These are phyloP conservation scores for Cephalotes varians DNA, from an alignment of 2,888 invertebrate genomes.

Conservation along the genomic window DNA sequence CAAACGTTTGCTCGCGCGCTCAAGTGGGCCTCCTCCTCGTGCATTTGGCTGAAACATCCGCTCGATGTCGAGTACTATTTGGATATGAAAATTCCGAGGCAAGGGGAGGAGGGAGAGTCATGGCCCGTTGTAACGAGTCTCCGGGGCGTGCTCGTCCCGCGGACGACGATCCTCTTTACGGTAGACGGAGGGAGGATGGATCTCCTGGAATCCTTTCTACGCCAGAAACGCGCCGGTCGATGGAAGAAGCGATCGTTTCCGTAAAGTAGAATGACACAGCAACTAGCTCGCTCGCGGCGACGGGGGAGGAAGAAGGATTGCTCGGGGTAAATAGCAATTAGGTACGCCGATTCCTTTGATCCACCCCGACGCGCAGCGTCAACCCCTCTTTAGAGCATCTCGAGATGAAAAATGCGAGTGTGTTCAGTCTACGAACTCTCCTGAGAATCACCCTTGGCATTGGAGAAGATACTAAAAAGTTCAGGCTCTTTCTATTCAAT, in stretches of 20 bases:
- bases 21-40: constrained; percentile 15
- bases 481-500: background rate
- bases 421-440: background rate
- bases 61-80: constrained; percentile 47
- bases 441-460: background rate
- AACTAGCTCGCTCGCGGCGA: background rate
- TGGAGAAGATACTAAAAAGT: background rate
- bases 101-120: background rate
- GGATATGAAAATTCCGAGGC: constrained; percentile 41
- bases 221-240: constrained; percentile 15
- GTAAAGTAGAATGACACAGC: background rate
- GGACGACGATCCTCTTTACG: constrained; percentile 22
- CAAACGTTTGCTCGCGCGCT: constrained; percentile 40
- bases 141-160: background rate
- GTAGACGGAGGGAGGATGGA: background rate
- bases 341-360: constrained; percentile 73
- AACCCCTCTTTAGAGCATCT: background rate
- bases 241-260: constrained; percentile 33
- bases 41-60: constrained; percentile 42
- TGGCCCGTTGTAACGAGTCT: constrained; percentile 36
- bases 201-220: constrained; percentile 29
- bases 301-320: constrained; percentile 4
- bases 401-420: constrained; percentile 44
- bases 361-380: constrained; percentile 25
- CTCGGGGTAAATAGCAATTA: constrained; percentile 75